These are phyloP conservation scores for Ptyas mucosa DNA, from an alignment of 2,113 vertebrate species.

Conservation along the genomic window DNA sequence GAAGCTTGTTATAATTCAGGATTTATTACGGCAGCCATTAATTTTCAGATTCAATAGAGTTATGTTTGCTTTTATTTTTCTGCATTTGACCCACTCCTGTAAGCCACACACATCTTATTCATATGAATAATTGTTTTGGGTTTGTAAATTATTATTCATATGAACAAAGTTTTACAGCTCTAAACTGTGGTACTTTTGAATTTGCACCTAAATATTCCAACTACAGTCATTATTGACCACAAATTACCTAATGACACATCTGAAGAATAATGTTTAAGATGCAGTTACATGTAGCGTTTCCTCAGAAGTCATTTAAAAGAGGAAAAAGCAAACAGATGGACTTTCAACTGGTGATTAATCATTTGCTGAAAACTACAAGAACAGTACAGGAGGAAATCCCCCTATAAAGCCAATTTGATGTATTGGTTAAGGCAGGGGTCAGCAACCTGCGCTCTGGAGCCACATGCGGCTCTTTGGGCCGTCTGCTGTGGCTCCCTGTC, in stretches of 20 bases:
- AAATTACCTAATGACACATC: slow-evolving; percentile 20
- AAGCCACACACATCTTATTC: slow-evolving; percentile 11
- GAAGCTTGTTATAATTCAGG: background rate
- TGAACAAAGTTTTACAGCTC: background rate
- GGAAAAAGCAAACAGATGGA: slow-evolving; percentile 48
- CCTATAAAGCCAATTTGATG: background rate
- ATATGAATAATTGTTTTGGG: slow-evolving; percentile 50
- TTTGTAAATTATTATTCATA: slow-evolving; percentile 16
- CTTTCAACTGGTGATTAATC: slow-evolving; percentile 45
- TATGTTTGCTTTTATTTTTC: background rate
- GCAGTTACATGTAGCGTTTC: background rate
- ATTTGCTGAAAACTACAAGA: slow-evolving; percentile 16
- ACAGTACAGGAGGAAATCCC: background rate
- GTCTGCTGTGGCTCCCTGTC: too few species aligned
- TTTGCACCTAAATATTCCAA: slow-evolving; percentile 16
- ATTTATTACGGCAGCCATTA: background rate
- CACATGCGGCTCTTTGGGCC: too few species aligned
- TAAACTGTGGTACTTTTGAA: background rate
- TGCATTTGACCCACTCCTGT: background rate
- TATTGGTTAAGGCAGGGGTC: background rate
- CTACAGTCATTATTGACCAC: slow-evolving; percentile 18
- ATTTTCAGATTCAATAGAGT: background rate
- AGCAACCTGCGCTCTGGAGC: too few species aligned
- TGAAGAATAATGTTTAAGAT: slow-evolving; percentile 11
- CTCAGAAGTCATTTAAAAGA: slow-evolving; percentile 16